phyloP scores from a whole-genome alignment of 1,140 invertebrate species.

The Nixonia krombeini region DNA sequence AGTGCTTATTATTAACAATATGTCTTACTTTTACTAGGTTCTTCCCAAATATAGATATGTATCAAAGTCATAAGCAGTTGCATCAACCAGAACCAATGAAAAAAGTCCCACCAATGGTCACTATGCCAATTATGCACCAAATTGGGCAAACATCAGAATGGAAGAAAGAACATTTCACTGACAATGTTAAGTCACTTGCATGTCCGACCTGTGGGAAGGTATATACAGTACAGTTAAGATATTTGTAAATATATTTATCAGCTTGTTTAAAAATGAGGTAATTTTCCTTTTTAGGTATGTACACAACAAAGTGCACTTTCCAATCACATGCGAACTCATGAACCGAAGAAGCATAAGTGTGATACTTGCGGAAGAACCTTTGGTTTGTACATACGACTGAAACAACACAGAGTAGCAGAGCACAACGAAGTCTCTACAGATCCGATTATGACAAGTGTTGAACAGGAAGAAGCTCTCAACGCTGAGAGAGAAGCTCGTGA shows the following conservation, averaged over 20 bases:
- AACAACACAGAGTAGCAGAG: conserved; percentile 55
- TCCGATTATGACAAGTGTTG: conserved; percentile 49
- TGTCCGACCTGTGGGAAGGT: conserved; percentile 64
- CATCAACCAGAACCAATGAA: conserved; percentile 39
- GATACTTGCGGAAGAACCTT: conserved; percentile 62
- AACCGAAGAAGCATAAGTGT: conserved; percentile 62
- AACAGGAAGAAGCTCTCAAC: conserved; percentile 61
- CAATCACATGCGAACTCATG: conserved; percentile 65
- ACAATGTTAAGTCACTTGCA: conserved; percentile 49
- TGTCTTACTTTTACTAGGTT: conserved; percentile 42
- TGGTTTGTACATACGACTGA: conserved; percentile 58
- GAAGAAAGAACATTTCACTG: conserved; percentile 46
- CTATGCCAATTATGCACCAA: conserved; percentile 5
- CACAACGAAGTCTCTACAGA: conserved; percentile 50
- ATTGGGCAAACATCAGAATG: conserved; percentile 23
- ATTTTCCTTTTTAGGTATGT: conserved; percentile 46
- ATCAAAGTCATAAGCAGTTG: conserved; percentile 53
- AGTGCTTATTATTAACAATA: too few species aligned
- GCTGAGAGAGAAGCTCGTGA: conserved; percentile 59
- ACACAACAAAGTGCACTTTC: conserved; percentile 63
- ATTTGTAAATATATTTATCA: neutral
- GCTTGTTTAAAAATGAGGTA: neutral
- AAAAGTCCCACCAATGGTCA: conserved; percentile 13
- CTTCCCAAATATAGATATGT: conserved; percentile 53
- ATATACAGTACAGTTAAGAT: conserved; percentile 1